Evolutionary conservation across 2,113 vertebrate species (phyloP), one percentile per base, ranked within the genome.

Genomic region (Pipra filicauda): DNA sequence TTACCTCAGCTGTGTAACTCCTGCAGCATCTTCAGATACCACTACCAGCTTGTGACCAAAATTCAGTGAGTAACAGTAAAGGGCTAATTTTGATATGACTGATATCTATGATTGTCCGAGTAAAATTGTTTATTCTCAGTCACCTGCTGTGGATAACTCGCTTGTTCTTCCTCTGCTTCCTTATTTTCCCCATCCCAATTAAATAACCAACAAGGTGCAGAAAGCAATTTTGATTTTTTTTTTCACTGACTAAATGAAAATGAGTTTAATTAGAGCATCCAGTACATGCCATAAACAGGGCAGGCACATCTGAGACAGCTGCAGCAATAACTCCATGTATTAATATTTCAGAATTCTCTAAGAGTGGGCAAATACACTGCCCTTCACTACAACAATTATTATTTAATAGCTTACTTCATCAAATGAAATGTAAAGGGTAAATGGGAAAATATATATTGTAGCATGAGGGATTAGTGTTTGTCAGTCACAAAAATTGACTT

Each of bases 271-370:
- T 94, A 94, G 66, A 94, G n/a, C 66, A 91, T 73, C 46, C 33
- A 95, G 26, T 73, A 77, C 55, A 81, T 37, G 41, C 48, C 61
- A 91, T 90, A 81, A 48, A 64, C 74, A 91, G 62, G 77, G 35
- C 35, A 82, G 35, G 49, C 43, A 13, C 44, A 85, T 77, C 35
- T 54, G 39, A 95, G 80, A 87, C 66, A 89, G 44, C 65, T 91
- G 80, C 70, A 79, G 85, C 73, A 80, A 58, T 51, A 95, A 24
- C 44, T 92, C 49, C 9, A 1, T 76, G 37, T 77, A 91, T 93
- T 94, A 96, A 94, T 48, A 65, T 94, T 97, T 92, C 66, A 92
- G 51, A 96, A 94, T 88, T 91, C 66, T 89, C 69, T 77, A 41
- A 55, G 91, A 93, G 69, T 92, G 75, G 75, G 66, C 30, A 90